Evolutionary conservation across 2,797 vertebrate species (phyloP).

Genomic region (Erethizon dorsatum): DNA sequence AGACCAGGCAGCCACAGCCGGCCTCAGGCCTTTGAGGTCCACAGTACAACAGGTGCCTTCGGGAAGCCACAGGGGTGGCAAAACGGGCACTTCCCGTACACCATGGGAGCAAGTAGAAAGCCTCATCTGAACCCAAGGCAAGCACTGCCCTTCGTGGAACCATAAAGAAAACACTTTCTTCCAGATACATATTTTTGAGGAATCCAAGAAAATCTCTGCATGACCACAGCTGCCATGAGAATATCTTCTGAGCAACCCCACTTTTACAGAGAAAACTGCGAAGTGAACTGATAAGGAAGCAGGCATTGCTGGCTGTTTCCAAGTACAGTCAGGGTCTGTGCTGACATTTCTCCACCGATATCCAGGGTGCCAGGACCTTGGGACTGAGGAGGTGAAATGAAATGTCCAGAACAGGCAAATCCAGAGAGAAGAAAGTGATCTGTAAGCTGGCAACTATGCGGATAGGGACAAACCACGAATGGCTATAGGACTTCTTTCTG

Average conservation of each 20-base stretch:
- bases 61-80: too few species aligned
- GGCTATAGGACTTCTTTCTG: neutral
- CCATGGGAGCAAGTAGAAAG: neutral
- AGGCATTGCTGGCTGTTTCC: neutral
- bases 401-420: neutral
- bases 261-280: neutral
- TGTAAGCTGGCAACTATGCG: neutral
- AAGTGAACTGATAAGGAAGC: neutral
- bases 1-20: too few species aligned
- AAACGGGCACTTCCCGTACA: neutral
- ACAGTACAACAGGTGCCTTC: neutral
- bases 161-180: neutral
- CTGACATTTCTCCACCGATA: too few species aligned
- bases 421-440: neutral
- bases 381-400: neutral
- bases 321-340: too few species aligned
- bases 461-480: neutral
- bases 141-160: neutral
- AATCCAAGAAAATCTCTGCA: neutral
- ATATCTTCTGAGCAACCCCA: neutral
- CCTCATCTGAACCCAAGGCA: neutral
- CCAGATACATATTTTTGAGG: neutral
- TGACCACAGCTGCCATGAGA: neutral
- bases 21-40: neutral
- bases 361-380: accelerated